phyloP scores from a whole-genome alignment of 2,797 vertebrate species.

The Alca torda region DNA sequence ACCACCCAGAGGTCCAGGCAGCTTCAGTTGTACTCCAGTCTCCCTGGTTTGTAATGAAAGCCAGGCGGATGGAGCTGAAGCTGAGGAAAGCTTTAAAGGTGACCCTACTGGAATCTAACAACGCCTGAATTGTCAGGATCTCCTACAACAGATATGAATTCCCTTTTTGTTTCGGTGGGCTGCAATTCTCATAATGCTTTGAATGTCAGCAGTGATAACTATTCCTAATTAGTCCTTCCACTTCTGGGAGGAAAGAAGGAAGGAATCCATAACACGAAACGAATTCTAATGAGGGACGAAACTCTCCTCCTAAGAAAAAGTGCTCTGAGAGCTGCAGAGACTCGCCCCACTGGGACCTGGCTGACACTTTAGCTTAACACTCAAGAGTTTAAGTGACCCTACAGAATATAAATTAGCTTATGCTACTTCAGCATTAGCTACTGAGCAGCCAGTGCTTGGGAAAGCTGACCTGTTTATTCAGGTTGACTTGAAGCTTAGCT shows the following conservation, averaged over 20 bases:
- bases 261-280: not conserved
- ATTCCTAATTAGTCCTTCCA: constrained; percentile 26
- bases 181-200: not conserved
- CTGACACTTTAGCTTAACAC: constrained; percentile 47
- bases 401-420: constrained; percentile 45
- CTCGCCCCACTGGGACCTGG: not conserved
- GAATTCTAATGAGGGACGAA: not conserved
- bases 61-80: not conserved
- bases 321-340: not conserved
- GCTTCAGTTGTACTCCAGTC: not conserved
- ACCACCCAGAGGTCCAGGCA: not conserved
- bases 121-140: not conserved
- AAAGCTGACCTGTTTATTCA: constrained; percentile 27
- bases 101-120: not conserved
- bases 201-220: not conserved
- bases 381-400: not conserved
- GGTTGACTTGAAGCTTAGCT: not conserved
- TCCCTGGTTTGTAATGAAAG: not conserved
- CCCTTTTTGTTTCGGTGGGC: not conserved
- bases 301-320: not conserved
- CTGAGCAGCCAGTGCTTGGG: not conserved
- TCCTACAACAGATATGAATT: not conserved
- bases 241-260: constrained; percentile 7
- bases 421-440: not conserved
- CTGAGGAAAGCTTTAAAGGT: not conserved